Base-by-base conservation (phyloP, 2,888 invertebrate species). In the Antitype chi region DNA sequence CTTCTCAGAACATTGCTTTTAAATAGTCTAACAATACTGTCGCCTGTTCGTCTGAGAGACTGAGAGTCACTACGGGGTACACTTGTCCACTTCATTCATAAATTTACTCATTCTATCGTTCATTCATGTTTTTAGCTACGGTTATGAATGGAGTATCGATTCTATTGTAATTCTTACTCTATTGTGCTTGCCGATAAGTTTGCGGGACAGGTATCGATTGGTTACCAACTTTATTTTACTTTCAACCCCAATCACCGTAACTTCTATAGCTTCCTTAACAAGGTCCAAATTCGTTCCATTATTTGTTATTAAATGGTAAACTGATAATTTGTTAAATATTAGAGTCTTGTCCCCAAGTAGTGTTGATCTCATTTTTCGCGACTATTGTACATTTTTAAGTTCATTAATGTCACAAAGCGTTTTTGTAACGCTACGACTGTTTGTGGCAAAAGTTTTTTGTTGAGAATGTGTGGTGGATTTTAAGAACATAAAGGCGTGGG, bases 61-160 rank as follows among this genome's bases (percentile, higher is more conserved):
- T 83, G 85, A 53, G 20, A 76, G 85, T 83, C 92, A 86, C 92
- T 89, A 90, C 91, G 92, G 93, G 93, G 82, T 88, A 87, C 93
- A 93, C 94, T 94, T 93, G 93, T 91, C 85, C 85, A 82, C 63
- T 88, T 89, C 89, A 89, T 89, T 88, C 88, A 89, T 89, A 84
- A 84, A 94, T 94, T 93, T 92, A 92, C 90, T 86, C 80, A 90
- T 88, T 90, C 88, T 87, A 92, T 92, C 92, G 92, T 94, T 94
- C 94, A 94, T 94, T 94, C 92, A 93, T 88, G 85, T 84, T 88
- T 91, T 93, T 93, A 90, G 92, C 90, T 86, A 93, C 92, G 92
- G 92, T 90, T 85, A 87, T 93, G 93, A 94, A 94, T 95, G 93
- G 90, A 88, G 87, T 91, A 90, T 92, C 89, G 89, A 82, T 89